Base-by-base conservation (phyloP, 2,113 vertebrate genomes). In the Orcinus orca region DNA sequence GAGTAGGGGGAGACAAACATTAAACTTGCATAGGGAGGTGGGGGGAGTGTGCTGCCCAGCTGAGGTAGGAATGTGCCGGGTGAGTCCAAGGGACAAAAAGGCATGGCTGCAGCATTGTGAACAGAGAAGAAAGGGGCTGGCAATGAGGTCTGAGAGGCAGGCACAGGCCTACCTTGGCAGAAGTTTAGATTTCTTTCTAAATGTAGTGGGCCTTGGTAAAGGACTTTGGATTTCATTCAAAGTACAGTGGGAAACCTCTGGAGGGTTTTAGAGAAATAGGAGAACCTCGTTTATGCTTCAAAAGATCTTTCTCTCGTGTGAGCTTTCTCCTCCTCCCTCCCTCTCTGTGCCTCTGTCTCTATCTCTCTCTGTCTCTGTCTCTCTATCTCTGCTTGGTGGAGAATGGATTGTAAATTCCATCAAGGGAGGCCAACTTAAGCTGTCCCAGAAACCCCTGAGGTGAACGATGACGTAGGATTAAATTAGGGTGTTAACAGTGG, bases 181-280 rank as follows among this genome's bases (percentile, higher is more conserved):
- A 36, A 23, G 10, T 92, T 36, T 81, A 53, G 4, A 29, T 41
- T 85, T 65, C 36, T 94, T 50, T 70, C 50, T 76, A 7, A 67
- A 47, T 18, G 41, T 36, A 41, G 8, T 70, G 47, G 29, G 9
- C 55, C 50, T 90, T 82, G 31, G 41, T 63, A 90, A 79, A 71
- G 38, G 13, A 82, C 23, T 91, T 87, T 90, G 29, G 6, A 36
- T 96, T 79, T n/a, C 60, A 53, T 84, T 88, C 38, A 26, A 53
- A 84, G 4, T 62, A 25, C 29, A 33, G 10, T 63, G 38, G 21
- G 31, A 82, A 71, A 18, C 31, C 31, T 77, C 23, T 76, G n/a
- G 13, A 71, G 33, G 58, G 38, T 41, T n/a, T 63, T 80, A 44
- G 33, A 36, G 36, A 80, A 79, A 85, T 85, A 50, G 20, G 63